Evolutionary conservation across 37 sponge, comb jelly and placozoan species (phyloP).

Genomic region (Haliclona indistincta): DNA sequence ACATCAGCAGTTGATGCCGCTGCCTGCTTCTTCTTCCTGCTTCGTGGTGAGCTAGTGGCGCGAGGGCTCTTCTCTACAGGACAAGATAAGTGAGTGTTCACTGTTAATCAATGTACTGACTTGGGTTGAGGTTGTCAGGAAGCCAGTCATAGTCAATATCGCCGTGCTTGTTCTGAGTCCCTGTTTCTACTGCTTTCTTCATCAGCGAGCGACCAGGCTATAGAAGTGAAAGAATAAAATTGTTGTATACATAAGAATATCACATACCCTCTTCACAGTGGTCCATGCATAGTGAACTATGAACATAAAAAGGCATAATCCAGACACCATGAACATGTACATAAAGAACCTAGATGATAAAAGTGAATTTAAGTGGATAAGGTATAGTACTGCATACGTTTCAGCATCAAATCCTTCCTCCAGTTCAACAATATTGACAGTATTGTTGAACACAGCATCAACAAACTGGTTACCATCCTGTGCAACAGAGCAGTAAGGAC

Average conservation of each 20-base stretch:
- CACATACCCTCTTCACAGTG: slow-evolving; percentile 64
- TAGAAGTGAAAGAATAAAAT: not conserved
- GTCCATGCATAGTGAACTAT: slow-evolving; percentile 85
- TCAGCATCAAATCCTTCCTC: slow-evolving; percentile 94
- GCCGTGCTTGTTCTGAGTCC: slow-evolving; percentile 63
- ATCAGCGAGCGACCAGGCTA: slow-evolving; percentile 20
- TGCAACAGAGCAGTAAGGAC: not conserved
- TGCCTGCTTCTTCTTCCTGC: slow-evolving; percentile 2
- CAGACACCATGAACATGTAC: slow-evolving; percentile 92
- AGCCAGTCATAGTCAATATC: slow-evolving; percentile 77
- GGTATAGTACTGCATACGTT: slow-evolving; percentile 43
- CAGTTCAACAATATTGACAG: slow-evolving; percentile 85
- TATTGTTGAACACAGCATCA: slow-evolving; percentile 94
- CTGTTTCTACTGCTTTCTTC: slow-evolving; percentile 59
- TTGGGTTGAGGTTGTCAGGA: slow-evolving; percentile 64
- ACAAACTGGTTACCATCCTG: slow-evolving; percentile 80
- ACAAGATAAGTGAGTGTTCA: not conserved
- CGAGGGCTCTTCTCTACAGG: slow-evolving; percentile 11
- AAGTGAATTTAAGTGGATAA: not conserved
- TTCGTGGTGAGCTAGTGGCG: not conserved
- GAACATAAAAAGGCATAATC: slow-evolving; percentile 79
- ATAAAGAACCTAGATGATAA: slow-evolving; percentile 84
- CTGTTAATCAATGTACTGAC: slow-evolving; percentile 4
- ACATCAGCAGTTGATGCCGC: not conserved
- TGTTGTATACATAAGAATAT: too few relatives aligned